Percentiles rank a stretch among this genome's conserved stretches.
Evolutionary conservation across 2,113 vertebrate species (phyloP).

Genomic region (Prolemur simus): DNA sequence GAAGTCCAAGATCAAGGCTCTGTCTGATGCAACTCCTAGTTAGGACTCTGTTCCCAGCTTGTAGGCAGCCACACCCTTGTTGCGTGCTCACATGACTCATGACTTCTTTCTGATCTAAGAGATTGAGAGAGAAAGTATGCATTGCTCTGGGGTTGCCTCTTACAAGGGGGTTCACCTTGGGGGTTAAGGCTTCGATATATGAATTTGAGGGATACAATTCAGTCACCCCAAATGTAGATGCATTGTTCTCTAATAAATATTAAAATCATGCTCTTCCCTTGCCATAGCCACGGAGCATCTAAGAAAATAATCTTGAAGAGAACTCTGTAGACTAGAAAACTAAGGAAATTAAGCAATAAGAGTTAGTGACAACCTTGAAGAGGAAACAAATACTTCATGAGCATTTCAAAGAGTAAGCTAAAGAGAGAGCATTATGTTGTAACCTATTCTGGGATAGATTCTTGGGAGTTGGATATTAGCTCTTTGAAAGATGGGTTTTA

Average conservation of each 20-base stretch:
- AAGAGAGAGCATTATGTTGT: neutral
- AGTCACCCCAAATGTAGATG: too few relatives aligned
- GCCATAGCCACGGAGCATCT: neutral
- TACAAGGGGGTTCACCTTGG: fast-evolving
- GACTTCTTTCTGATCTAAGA: neutral
- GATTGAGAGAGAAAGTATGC: fast-evolving
- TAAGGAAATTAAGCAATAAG: neutral
- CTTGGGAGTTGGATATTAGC: neutral
- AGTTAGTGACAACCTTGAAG: neutral
- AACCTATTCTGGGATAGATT: neutral
- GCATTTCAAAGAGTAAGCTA: neutral
- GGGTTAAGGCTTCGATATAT: fast-evolving
- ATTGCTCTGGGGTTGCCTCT: neutral
- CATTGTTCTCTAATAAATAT: neutral
- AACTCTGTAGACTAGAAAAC: neutral
- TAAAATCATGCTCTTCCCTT: neutral
- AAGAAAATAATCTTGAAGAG: neutral
- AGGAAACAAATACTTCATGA: neutral
- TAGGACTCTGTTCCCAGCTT: neutral
- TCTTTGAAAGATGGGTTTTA: neutral
- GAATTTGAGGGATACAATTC: neutral
- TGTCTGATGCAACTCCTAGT: neutral
- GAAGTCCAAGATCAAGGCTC: neutral
- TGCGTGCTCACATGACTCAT: neutral
- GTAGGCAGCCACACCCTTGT: fast-evolving